These are phyloP conservation scores for Pseudomugil tenellus DNA, from an alignment of 2,797 vertebrate genomes.

Conservation along the genomic window DNA sequence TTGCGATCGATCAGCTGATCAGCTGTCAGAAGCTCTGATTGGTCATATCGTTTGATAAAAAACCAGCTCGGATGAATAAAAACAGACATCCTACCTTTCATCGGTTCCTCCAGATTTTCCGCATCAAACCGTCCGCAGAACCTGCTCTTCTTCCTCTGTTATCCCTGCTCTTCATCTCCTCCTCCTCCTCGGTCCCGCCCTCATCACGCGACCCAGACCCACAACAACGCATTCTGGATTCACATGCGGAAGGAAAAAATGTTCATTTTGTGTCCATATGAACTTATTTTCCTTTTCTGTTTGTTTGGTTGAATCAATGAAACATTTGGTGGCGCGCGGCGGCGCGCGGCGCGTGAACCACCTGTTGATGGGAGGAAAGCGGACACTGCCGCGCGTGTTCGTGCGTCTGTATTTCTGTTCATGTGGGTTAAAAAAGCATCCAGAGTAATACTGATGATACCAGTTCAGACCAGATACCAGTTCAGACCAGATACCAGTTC, in stretches of 20 bases:
- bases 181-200: constrained; percentile 20
- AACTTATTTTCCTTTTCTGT: too few species aligned
- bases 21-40: background rate
- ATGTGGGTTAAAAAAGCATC: background rate
- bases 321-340: too few species aligned
- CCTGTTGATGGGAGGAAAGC: background rate
- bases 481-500: too few species aligned
- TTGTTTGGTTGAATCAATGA: too few species aligned
- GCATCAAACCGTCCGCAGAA: background rate
- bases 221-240: too few species aligned
- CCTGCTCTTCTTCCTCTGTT: constrained; percentile 13
- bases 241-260: too few species aligned
- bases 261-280: too few species aligned
- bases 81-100: constrained; percentile 28
- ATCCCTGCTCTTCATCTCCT: constrained; percentile 2
- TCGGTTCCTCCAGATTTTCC: background rate
- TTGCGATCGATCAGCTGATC: background rate
- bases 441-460: too few species aligned
- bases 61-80: background rate
- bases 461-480: too few species aligned
- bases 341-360: too few species aligned
- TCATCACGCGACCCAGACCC: background rate
- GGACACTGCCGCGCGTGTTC: background rate
- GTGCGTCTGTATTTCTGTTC: too few species aligned
- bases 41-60: background rate